Base-by-base conservation (phyloP, 2,888 invertebrate genomes). In the Leptarthrus brevirostris region DNA sequence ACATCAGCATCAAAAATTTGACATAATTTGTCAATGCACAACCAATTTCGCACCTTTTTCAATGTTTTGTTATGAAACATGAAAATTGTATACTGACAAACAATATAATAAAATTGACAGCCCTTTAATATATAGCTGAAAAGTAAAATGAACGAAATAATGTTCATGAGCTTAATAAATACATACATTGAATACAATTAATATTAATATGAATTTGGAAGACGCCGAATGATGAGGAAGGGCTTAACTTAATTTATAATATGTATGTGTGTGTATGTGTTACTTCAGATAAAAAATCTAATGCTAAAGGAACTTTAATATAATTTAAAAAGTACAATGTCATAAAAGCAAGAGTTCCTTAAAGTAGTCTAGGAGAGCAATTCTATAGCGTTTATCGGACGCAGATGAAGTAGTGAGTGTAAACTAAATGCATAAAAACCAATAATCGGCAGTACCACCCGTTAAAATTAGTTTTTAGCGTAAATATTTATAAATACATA, bases 301-400 rank as follows among this genome's bases (percentile, higher is more conserved):
- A 69, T 36, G 40, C 71, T 71, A 71, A 71, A 71, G 71, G 54
- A 71, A 71, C 71, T 71, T 70, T 36, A n/a, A 71, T 54, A 54
- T 20, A 34, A 52, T 52, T 34, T 18, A 69, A 71, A 69, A 53
- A 71, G 36, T 71, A 54, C 24, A 71, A 71, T 71, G 40, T 71
- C 36, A 70, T 71, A 71, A 24, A 54, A 24, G 24, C 26, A 54
- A 20, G 30, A 71, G 71, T 71, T 71, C 71, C 71, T 30, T 71
- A 71, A 36, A 40, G 14, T 54, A 71, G 34, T 30, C 22, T 34
- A 70, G 53, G 53, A 70, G 53, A 52, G 53, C 53, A 12, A 36
- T 36, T 53, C 22, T 36, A 54, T 34, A 54, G 40, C 36, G 10
- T 54, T 54, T 16, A 24, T 54, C 26, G 36, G 36, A 71, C 54